These are phyloP conservation scores for Scaptodrosophila latifasciaeformis DNA, from an alignment of 2,888 invertebrate genomes.

Conservation along the genomic window DNA sequence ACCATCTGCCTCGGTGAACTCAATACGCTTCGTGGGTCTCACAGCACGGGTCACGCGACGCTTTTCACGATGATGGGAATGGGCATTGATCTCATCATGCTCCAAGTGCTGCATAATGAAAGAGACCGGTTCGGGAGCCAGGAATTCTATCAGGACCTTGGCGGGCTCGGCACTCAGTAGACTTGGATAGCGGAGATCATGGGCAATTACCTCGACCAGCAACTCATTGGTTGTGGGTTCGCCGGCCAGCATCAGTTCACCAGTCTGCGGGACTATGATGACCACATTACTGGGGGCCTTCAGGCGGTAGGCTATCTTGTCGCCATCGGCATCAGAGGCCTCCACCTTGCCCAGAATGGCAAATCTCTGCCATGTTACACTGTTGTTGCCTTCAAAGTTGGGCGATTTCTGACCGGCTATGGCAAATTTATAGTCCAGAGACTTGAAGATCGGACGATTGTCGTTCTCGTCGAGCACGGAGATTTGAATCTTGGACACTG, in stretches of 20 bases:
- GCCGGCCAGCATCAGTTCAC: conserved; percentile 88
- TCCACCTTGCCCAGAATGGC: conserved; percentile 88
- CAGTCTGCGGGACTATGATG: conserved; percentile 94
- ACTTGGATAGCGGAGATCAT: conserved; percentile 86
- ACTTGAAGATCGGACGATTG: conserved; percentile 90
- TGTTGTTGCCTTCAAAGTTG: conserved; percentile 78
- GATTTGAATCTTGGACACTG: conserved; percentile 85
- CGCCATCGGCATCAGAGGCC: conserved; percentile 93
- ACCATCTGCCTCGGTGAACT: conserved; percentile 93
- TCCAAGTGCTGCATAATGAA: conserved; percentile 78
- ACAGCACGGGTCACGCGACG: conserved; percentile 91
- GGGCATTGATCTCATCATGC: conserved; percentile 74
- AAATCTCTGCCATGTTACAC: conserved; percentile 85
- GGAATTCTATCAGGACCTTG: conserved; percentile 85
- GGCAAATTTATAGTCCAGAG: conserved; percentile 85
- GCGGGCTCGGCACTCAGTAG: conserved; percentile 83
- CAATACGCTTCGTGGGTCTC: conserved; percentile 94
- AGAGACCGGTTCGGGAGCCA: conserved; percentile 78
- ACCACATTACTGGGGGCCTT: conserved; percentile 87
- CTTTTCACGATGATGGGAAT: conserved; percentile 81
- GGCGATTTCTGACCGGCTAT: conserved; percentile 80
- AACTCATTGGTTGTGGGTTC: conserved; percentile 81
- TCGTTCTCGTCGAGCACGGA: conserved; percentile 92
- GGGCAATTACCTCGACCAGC: conserved; percentile 86
- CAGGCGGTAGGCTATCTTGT: conserved; percentile 90